These are phyloP conservation scores for Acipenser oxyrinchus DNA, from an alignment of 2,797 vertebrate genomes.

Conservation along the genomic window DNA sequence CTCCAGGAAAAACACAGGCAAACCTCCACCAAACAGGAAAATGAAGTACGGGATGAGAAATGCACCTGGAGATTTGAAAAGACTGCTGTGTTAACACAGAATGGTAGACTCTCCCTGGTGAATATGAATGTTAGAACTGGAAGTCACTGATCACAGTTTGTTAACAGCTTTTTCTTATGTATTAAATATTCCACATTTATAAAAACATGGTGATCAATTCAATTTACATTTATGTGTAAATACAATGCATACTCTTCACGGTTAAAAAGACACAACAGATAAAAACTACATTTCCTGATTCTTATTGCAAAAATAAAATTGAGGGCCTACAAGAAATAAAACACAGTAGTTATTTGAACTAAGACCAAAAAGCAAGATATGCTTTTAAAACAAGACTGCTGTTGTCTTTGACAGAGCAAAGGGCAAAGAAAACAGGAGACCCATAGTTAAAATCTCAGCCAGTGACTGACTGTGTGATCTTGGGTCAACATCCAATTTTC, in stretches of 20 bases:
- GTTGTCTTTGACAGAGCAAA: no score
- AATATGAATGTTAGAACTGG: not conserved
- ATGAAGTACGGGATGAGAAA: conserved; percentile 98
- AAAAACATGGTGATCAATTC: not conserved
- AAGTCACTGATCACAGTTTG: not conserved
- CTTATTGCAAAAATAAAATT: no score
- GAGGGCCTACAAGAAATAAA: no score
- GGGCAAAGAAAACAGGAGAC: no score
- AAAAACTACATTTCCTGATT: no score
- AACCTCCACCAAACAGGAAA: conserved; percentile 94
- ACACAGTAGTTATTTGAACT: no score
- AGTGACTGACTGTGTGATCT: no score
- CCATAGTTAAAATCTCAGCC: no score
- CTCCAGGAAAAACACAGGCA: conserved; percentile 97
- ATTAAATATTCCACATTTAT: not conserved
- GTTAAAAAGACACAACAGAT: no score
- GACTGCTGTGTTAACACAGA: not conserved
- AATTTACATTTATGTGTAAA: not conserved
- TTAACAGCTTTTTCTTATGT: not conserved
- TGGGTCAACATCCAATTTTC: no score
- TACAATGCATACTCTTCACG: not conserved
- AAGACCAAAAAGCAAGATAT: no score
- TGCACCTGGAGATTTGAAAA: conserved; percentile 66
- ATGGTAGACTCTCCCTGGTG: not conserved
- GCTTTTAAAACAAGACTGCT: no score